A percentile compares a stretch with the other conserved stretches of the same genome.
Conservation (phyloP, 2,888 invertebrate species). For the Campoplex nolae region DNA sequence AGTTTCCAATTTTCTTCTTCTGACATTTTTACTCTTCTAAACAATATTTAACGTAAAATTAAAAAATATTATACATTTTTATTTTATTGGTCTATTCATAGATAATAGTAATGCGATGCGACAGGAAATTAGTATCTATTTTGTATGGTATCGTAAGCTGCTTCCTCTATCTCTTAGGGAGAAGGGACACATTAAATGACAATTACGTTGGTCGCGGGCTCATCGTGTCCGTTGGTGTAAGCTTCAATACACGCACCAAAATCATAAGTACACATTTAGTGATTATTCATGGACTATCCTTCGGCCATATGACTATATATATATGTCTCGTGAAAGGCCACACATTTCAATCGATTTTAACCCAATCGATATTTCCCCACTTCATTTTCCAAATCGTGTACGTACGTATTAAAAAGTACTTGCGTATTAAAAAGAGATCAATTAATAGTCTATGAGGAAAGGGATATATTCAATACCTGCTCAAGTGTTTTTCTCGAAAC, state of each 20-base stretch:
- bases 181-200: constrained; percentile 55
- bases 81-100: too few relatives aligned
- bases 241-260: constrained; percentile 17
- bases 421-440: not conserved
- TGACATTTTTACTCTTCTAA: too few relatives aligned
- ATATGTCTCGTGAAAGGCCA: constrained; percentile 1
- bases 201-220: constrained; percentile 39
- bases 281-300: constrained; percentile 35
- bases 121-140: not conserved
- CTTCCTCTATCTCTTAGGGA: constrained; percentile 1
- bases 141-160: not conserved
- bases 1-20: not conserved
- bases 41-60: too few relatives aligned
- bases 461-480: not conserved
- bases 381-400: not conserved
- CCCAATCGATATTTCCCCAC: not conserved
- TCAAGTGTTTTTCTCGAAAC: not conserved
- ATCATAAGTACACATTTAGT: constrained; percentile 9
- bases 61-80: too few relatives aligned
- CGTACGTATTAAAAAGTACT: too few relatives aligned
- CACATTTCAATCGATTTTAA: not conserved
- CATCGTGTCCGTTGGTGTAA: constrained; percentile 28
- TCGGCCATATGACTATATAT: not conserved
- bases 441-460: not conserved
- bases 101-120: not conserved